Conservation (phyloP, 2,888 invertebrate species). For the Leptopilina drosophilae region DNA sequence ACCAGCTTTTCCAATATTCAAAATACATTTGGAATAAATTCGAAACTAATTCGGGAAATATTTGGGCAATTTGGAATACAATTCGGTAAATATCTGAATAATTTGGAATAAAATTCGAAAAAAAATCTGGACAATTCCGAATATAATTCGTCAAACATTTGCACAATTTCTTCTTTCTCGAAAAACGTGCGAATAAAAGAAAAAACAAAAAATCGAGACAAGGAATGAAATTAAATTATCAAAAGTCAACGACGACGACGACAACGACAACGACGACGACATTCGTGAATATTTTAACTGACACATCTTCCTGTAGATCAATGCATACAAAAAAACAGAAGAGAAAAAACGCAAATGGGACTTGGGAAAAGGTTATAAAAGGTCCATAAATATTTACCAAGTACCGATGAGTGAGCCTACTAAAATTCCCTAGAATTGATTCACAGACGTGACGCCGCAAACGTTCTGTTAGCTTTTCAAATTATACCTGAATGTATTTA, state of each 20-base stretch:
- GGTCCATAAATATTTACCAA: constrained; percentile 37
- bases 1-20: too few relatives aligned
- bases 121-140: too few relatives aligned
- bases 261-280: not conserved
- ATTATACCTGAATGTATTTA: constrained; percentile 29
- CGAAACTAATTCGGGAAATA: too few relatives aligned
- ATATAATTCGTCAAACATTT: too few relatives aligned
- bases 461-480: constrained; percentile 31
- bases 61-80: too few relatives aligned
- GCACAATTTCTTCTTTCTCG: too few relatives aligned
- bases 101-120: too few relatives aligned
- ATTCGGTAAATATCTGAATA: too few relatives aligned
- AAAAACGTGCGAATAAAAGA: too few relatives aligned
- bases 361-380: constrained; percentile 36
- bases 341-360: constrained; percentile 30
- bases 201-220: not conserved
- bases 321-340: constrained; percentile 12
- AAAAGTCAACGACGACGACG: constrained; percentile 6
- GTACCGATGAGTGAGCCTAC: constrained; percentile 37
- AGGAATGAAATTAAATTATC: constrained; percentile 10
- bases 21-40: too few relatives aligned
- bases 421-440: constrained; percentile 41
- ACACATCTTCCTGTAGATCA: constrained; percentile 9
- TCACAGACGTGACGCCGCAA: constrained; percentile 33
- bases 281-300: constrained; percentile 21